These are phyloP conservation scores for Herpailurus yagouaroundi DNA, from an alignment of 2,113 vertebrate species.

Conservation along the genomic window DNA sequence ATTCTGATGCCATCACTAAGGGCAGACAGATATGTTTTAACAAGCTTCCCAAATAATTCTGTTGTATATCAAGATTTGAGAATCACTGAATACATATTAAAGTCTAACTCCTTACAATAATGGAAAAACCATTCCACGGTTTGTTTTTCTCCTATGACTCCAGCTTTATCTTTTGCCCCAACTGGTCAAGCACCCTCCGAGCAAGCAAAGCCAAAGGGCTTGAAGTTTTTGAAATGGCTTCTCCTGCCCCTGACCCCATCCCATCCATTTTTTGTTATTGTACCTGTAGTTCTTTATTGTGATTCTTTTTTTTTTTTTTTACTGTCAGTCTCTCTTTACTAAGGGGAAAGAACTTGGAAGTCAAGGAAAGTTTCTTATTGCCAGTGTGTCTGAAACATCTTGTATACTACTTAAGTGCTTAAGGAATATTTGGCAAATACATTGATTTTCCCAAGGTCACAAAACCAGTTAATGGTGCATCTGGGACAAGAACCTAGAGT, in stretches of 20 bases:
- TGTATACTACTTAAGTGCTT: background rate
- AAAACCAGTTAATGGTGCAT: background rate
- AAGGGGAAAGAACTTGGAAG: background rate
- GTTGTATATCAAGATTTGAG: background rate
- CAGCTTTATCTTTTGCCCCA: background rate
- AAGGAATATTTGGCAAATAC: constrained; percentile 39
- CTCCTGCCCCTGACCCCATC: background rate
- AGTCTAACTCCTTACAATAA: background rate
- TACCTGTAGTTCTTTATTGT: background rate
- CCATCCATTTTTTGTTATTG: background rate
- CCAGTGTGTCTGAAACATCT: background rate
- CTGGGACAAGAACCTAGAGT: background rate
- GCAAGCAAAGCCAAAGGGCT: background rate
- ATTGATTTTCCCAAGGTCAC: constrained; percentile 20
- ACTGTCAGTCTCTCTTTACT: background rate
- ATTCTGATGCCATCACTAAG: background rate
- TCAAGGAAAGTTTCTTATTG: background rate
- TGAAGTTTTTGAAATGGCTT: background rate
- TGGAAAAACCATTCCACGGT: background rate
- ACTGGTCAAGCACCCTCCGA: background rate
- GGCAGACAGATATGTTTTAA: background rate
- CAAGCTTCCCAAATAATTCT: constrained; percentile 17
- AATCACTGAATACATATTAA: background rate
- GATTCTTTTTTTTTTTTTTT: background rate
- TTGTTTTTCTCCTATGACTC: background rate